A percentile compares a stretch with the other conserved stretches of the same genome.
Conservation (phyloP, 2,797 vertebrate species). For the Dendrocincla tyrannina region DNA sequence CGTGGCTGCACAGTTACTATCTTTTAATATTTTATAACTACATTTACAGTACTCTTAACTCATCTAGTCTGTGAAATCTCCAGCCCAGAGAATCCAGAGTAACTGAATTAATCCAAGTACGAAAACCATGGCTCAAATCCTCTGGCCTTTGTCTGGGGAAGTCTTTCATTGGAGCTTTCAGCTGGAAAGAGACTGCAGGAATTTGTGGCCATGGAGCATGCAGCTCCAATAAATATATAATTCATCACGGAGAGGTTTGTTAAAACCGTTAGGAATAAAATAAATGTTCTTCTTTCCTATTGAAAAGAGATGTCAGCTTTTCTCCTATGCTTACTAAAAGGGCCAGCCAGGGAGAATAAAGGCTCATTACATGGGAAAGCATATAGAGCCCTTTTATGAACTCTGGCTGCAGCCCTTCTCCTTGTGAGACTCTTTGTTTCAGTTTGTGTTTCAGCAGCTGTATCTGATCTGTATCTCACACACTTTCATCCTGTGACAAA, state of each 20-base stretch:
- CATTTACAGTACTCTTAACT: background rate
- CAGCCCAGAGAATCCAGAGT: slow-evolving; percentile 3
- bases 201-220: slow-evolving; percentile 22
- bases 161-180: slow-evolving; percentile 36
- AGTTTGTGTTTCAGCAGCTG: slow-evolving; percentile 68
- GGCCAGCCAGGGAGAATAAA: slow-evolving; percentile 54
- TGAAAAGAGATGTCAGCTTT: slow-evolving; percentile 53
- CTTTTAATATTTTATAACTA: background rate
- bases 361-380: slow-evolving; percentile 51
- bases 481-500: slow-evolving; percentile 62
- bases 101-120: slow-evolving; percentile 29
- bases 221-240: slow-evolving; percentile 55
- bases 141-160: slow-evolving; percentile 43
- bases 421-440: slow-evolving; percentile 61
- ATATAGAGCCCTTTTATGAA: slow-evolving; percentile 70
- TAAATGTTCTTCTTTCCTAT: slow-evolving; percentile 47
- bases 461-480: slow-evolving; percentile 48
- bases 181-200: slow-evolving; percentile 20
- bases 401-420: slow-evolving; percentile 53
- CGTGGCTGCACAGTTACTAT: background rate
- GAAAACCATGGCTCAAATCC: slow-evolving; percentile 31
- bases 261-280: slow-evolving; percentile 52
- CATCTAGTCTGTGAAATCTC: background rate
- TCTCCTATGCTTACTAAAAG: slow-evolving; percentile 21
- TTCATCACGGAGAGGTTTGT: slow-evolving; percentile 49